Evolutionary conservation across 1,140 invertebrate species (phyloP).

Genomic region (Prorops nasuta): DNA sequence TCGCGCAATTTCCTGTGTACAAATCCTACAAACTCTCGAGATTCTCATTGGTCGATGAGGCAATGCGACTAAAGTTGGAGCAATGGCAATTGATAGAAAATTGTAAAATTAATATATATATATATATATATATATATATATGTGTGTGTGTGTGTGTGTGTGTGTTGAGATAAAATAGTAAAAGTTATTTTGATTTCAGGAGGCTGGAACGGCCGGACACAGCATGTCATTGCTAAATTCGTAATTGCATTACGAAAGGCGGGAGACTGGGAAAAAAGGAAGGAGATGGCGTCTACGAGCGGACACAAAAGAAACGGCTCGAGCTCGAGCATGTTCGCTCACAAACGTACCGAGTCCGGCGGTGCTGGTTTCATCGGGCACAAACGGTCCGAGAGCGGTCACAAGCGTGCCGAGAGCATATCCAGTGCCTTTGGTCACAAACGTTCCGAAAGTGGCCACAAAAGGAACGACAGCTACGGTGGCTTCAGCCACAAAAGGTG

Average conservation of each 20-base stretch:
- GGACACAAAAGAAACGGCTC: constrained; percentile 51
- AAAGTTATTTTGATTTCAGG: too few relatives aligned
- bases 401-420: constrained; percentile 52
- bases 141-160: too few relatives aligned
- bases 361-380: constrained; percentile 47
- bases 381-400: constrained; percentile 48
- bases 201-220: background rate
- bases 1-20: too few relatives aligned
- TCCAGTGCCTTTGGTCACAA: constrained; percentile 54
- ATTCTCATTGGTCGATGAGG: too few relatives aligned
- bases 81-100: too few relatives aligned
- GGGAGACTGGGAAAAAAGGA: constrained; percentile 10
- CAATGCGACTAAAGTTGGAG: too few relatives aligned
- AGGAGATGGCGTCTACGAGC: constrained; percentile 45
- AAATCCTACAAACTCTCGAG: too few relatives aligned
- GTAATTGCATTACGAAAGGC: constrained; percentile 14
- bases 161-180: too few relatives aligned
- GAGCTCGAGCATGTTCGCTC: constrained; percentile 49
- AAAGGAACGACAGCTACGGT: constrained; percentile 28
- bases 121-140: too few relatives aligned
- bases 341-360: constrained; percentile 45
- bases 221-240: constrained; percentile 16
- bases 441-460: constrained; percentile 47
- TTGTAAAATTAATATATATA: too few relatives aligned
- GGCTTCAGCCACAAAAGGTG: too few relatives aligned